Evolutionary conservation across 1,140 invertebrate species (phyloP).

Genomic region (Elymnias hypermnestra): DNA sequence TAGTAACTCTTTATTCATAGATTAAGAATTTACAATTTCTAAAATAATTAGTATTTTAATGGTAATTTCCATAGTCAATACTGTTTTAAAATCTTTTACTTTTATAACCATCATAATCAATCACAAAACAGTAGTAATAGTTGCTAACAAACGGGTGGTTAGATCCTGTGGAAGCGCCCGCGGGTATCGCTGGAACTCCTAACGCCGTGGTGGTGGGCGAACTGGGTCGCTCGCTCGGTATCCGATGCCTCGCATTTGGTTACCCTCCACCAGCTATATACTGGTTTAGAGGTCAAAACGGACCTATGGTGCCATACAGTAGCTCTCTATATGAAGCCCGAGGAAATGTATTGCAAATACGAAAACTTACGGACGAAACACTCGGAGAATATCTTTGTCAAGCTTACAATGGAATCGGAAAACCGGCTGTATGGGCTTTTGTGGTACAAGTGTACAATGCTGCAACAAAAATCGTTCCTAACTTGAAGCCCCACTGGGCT

Average conservation of each 20-base stretch:
- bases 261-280: constrained; percentile 87
- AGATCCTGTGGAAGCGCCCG: constrained; percentile 72
- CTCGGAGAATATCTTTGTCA: constrained; percentile 91
- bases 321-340: constrained; percentile 84
- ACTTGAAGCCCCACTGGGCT: constrained; percentile 41
- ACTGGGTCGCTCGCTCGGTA: constrained; percentile 81
- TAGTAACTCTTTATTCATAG: too few species aligned
- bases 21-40: too few species aligned
- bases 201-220: constrained; percentile 80
- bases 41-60: too few species aligned
- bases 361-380: constrained; percentile 81
- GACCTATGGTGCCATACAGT: constrained; percentile 80
- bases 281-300: constrained; percentile 88
- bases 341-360: constrained; percentile 85
- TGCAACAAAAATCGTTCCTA: constrained; percentile 57
- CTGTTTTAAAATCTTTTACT: neutral
- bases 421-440: constrained; percentile 85
- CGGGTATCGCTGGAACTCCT: constrained; percentile 76
- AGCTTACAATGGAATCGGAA: constrained; percentile 88
- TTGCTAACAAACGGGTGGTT: constrained; percentile 55
- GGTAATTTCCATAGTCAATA: constrained; percentile 1
- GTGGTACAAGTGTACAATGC: constrained; percentile 83
- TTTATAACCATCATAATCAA: constrained; percentile 1
- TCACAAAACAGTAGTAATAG: constrained; percentile 46
- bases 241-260: constrained; percentile 90